Evolutionary conservation across 2,797 vertebrate species (phyloP).

Genomic region (Acropternis orthonyx): DNA sequence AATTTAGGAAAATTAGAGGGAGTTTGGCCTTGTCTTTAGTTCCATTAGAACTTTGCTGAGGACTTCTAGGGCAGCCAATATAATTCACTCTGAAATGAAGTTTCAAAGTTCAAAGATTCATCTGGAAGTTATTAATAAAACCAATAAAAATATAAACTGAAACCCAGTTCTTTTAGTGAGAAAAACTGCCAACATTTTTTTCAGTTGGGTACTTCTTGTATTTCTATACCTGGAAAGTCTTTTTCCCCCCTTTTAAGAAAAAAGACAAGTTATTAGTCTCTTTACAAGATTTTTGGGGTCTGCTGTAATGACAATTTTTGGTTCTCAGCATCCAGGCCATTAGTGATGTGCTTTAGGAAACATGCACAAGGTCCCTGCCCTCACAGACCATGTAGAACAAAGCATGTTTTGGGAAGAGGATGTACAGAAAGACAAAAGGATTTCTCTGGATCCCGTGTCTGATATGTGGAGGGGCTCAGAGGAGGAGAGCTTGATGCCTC

Average conservation of each 20-base stretch:
- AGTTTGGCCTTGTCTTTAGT: conserved; percentile 20
- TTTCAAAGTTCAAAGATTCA: conserved; percentile 32
- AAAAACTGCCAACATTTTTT: conserved; percentile 16
- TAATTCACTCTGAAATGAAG: conserved; percentile 20
- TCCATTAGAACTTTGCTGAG: conserved; percentile 19
- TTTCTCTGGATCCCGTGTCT: neutral
- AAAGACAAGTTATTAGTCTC: neutral
- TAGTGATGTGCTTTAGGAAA: neutral
- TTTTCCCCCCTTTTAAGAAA: neutral
- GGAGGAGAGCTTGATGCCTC: neutral
- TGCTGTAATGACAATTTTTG: neutral
- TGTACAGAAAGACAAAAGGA: neutral
- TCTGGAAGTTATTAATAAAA: conserved; percentile 63
- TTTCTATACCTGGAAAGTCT: neutral
- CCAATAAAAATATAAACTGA: conserved; percentile 1
- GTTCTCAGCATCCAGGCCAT: neutral
- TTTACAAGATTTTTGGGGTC: neutral
- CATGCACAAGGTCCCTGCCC: neutral
- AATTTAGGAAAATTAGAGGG: conserved; percentile 26
- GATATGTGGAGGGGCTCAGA: neutral
- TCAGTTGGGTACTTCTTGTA: neutral
- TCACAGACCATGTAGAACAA: neutral
- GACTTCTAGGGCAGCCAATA: neutral
- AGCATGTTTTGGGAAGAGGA: neutral
- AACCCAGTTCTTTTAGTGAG: neutral